Percentiles rank a stretch among this genome's conserved stretches.
These are phyloP conservation scores for Bombyx mandarina DNA, from an alignment of 1,140 invertebrate species.

Conservation along the genomic window DNA sequence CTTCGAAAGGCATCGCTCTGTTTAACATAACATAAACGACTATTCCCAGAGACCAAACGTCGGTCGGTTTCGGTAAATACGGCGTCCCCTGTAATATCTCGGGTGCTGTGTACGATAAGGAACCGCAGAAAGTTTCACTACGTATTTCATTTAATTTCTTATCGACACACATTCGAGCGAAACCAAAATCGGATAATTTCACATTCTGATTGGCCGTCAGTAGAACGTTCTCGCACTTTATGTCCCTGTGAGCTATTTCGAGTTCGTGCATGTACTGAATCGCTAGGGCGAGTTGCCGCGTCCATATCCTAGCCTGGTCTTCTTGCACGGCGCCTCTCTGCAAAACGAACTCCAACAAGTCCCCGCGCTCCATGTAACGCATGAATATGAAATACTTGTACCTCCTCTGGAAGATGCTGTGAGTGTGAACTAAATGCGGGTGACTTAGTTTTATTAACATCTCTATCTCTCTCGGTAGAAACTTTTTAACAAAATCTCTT, in stretches of 20 bases:
- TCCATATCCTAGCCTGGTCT: conserved; percentile 77
- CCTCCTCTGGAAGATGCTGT: conserved; percentile 77
- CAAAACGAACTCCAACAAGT: conserved; percentile 75
- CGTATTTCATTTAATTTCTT: conserved; percentile 66
- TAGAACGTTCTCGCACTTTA: conserved; percentile 86
- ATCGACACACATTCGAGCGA: conserved; percentile 73
- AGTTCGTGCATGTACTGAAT: conserved; percentile 81
- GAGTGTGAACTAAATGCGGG: conserved; percentile 80
- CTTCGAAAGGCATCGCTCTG: conserved; percentile 87
- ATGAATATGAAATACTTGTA: conserved; percentile 81
- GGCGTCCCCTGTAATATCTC: conserved; percentile 77
- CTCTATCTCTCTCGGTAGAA: conserved; percentile 82
- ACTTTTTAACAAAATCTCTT: conserved; percentile 81
- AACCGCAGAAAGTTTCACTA: conserved; percentile 82
- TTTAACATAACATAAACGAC: conserved; percentile 81
- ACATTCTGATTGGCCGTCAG: conserved; percentile 79
- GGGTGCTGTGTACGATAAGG: conserved; percentile 79
- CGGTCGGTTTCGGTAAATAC: conserved; percentile 76
- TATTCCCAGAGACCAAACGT: conserved; percentile 80
- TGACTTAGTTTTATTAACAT: conserved; percentile 80
- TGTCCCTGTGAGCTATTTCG: conserved; percentile 81
- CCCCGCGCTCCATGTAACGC: conserved; percentile 77
- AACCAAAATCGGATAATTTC: conserved; percentile 88
- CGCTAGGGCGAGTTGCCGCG: conserved; percentile 75
- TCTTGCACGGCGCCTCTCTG: conserved; percentile 75